These are phyloP conservation scores for Orthonychiurus folsomi DNA, from an alignment of 2,888 invertebrate genomes.

Conservation along the genomic window DNA sequence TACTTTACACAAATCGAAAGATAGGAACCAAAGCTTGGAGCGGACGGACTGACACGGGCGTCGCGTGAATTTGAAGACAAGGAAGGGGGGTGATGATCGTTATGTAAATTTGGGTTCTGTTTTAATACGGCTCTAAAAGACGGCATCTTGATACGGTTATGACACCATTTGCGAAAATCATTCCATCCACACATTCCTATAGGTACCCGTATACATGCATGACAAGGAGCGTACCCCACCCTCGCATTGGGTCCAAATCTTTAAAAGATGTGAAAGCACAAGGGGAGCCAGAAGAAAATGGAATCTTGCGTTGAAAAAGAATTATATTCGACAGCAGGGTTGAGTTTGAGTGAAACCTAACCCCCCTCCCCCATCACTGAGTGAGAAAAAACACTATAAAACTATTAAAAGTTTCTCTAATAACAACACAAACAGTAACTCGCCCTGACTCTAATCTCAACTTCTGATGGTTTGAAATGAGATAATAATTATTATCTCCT, in stretches of 20 bases:
- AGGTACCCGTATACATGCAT: too few relatives aligned
- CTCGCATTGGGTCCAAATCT: too few relatives aligned
- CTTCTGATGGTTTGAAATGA: neutral
- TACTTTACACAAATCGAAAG: too few relatives aligned
- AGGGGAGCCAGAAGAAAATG: neutral
- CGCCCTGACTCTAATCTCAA: neutral
- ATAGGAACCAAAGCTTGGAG: neutral
- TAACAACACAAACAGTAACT: neutral
- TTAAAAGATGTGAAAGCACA: neutral
- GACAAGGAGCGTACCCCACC: neutral
- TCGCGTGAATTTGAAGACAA: neutral
- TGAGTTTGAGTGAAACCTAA: too few relatives aligned
- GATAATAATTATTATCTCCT: slow-evolving; percentile 1
- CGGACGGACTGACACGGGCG: neutral
- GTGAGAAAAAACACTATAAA: slow-evolving; percentile 1
- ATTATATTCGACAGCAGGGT: too few relatives aligned
- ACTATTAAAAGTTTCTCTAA: neutral
- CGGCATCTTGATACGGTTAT: neutral
- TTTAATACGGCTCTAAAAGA: neutral
- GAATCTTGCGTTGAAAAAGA: neutral
- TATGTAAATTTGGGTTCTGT: neutral
- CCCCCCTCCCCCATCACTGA: too few relatives aligned
- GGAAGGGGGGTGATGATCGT: neutral
- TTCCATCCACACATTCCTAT: neutral
- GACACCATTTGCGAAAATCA: neutral